These are phyloP conservation scores for Folsomia candida DNA, from an alignment of 2,888 invertebrate species.

Conservation along the genomic window DNA sequence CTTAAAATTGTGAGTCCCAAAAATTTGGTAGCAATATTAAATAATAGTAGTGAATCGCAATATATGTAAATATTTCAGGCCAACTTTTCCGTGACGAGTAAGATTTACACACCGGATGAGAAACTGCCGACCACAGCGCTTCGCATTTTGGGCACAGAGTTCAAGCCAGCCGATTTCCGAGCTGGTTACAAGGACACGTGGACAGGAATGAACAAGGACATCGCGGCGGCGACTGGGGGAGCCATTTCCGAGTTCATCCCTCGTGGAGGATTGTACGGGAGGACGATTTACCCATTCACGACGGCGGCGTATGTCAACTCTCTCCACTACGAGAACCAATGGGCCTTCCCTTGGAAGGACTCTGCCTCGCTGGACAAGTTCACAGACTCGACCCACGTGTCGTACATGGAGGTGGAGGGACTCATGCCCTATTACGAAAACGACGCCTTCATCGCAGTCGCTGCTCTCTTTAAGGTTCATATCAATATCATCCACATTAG, in stretches of 20 bases:
- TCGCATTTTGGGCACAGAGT: constrained; percentile 39
- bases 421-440: constrained; percentile 45
- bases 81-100: constrained; percentile 36
- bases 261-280: constrained; percentile 29
- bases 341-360: constrained; percentile 43
- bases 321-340: constrained; percentile 38
- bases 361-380: constrained; percentile 26
- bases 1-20: constrained; percentile 23
- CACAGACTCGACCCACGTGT: constrained; percentile 33
- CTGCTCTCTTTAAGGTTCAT: constrained; percentile 44
- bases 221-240: constrained; percentile 28
- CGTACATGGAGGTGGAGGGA: constrained; percentile 42
- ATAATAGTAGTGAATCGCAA: too few relatives aligned
- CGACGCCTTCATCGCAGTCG: constrained; percentile 41
- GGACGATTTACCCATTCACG: constrained; percentile 39
- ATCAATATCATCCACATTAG: too few relatives aligned
- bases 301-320: constrained; percentile 32
- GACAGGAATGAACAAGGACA: constrained; percentile 30
- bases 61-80: too few relatives aligned
- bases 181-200: constrained; percentile 20
- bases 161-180: constrained; percentile 19
- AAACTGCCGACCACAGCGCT: constrained; percentile 25
- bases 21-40: too few relatives aligned
- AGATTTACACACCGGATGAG: constrained; percentile 34
- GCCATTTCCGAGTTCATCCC: constrained; percentile 36